Conservation (phyloP, 2,797 vertebrate species). For the Bryconaethiops microstoma region DNA sequence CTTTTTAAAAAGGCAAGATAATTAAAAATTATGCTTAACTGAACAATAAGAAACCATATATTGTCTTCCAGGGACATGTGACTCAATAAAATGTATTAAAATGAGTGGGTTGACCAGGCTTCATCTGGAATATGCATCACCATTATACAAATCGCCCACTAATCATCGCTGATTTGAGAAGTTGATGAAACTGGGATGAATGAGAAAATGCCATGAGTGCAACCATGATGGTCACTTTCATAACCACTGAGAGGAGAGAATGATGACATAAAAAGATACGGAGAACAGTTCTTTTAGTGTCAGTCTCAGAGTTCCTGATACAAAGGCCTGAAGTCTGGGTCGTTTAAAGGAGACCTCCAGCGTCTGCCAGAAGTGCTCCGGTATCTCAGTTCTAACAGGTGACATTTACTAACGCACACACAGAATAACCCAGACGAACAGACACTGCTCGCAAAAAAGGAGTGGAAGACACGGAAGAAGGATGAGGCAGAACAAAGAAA, state of each 20-base stretch:
- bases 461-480: not conserved
- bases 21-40: not conserved
- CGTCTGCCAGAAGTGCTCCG: too few species aligned
- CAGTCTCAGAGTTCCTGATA: not conserved
- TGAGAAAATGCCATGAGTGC: not conserved
- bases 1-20: not conserved
- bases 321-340: not conserved
- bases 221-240: not conserved
- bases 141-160: not conserved
- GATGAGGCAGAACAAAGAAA: slow-evolving; percentile 43
- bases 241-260: not conserved
- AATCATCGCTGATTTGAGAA: not conserved
- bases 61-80: too few species aligned
- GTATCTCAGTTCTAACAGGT: slow-evolving; percentile 6
- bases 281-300: not conserved
- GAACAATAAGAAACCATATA: too few species aligned
- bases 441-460: not conserved
- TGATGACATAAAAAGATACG: not conserved
- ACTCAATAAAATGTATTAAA: too few species aligned
- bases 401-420: slow-evolving; percentile 4
- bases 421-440: slow-evolving; percentile 10
- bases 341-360: not conserved
- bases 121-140: not conserved
- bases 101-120: not conserved
- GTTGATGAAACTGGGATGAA: not conserved